Percentiles rank a stretch among this genome's conserved stretches.
Conservation (phyloP, 2,888 invertebrate species). For the Pristionchus mayeri region DNA sequence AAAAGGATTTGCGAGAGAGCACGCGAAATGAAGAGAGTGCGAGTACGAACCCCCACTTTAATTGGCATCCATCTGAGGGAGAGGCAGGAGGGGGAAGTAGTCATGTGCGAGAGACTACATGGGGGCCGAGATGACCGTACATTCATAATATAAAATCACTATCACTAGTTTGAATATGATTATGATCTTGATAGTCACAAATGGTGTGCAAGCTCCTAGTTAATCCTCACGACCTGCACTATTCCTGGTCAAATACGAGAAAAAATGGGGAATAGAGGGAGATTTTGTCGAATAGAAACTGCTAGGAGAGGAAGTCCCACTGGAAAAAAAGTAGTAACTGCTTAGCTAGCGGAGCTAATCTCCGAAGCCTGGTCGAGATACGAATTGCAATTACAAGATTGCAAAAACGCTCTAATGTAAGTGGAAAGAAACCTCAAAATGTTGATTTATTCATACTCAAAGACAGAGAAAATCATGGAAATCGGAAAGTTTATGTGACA, state of each 20-base stretch:
- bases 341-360: too few species aligned
- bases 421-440: neutral
- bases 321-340: too few species aligned
- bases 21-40: neutral
- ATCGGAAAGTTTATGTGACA: neutral
- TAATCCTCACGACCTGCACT: too few species aligned
- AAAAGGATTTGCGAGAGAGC: neutral
- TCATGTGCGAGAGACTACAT: too few species aligned
- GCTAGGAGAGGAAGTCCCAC: neutral
- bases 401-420: neutral
- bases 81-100: too few species aligned
- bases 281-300: neutral
- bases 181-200: too few species aligned
- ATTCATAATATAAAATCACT: too few species aligned
- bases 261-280: neutral
- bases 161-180: too few species aligned
- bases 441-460: conserved; percentile 2
- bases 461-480: neutral
- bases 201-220: too few species aligned
- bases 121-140: too few species aligned
- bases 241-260: too few species aligned
- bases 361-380: neutral
- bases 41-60: neutral
- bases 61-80: neutral
- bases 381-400: neutral